phyloP scores from a whole-genome alignment of 2,113 vertebrate genomes.

The Sorex araneus region DNA sequence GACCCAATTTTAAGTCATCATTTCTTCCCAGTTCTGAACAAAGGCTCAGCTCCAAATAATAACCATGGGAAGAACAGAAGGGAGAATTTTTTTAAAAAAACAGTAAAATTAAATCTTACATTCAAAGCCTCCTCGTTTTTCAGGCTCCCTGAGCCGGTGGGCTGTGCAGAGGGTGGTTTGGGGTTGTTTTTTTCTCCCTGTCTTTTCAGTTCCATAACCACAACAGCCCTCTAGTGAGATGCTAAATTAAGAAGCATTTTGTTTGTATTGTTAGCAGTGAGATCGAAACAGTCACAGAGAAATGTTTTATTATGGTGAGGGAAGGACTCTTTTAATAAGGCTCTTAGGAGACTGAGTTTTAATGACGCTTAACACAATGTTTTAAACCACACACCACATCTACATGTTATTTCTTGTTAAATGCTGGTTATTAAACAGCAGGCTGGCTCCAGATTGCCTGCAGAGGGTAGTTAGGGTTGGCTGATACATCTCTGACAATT shows the following conservation, averaged over 20 bases:
- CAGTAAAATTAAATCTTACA: conserved; percentile 56
- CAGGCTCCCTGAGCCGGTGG: conserved; percentile 62
- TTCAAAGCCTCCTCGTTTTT: conserved; percentile 42
- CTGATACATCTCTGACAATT: conserved; percentile 85
- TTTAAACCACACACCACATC: conserved; percentile 85
- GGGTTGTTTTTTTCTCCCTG: conserved; percentile 35
- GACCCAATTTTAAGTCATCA: not conserved
- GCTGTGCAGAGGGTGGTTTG: conserved; percentile 55
- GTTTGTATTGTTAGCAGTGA: conserved; percentile 86
- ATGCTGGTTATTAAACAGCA: conserved; percentile 89
- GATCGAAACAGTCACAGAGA: conserved; percentile 88
- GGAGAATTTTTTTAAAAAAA: not conserved
- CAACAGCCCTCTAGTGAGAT: conserved; percentile 68
- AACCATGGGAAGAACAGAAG: not conserved
- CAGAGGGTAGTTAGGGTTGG: conserved; percentile 84
- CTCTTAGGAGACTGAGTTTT: conserved; percentile 87
- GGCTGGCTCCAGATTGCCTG: conserved; percentile 87
- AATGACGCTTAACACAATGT: conserved; percentile 87
- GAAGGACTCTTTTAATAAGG: conserved; percentile 85
- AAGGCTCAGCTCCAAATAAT: conserved; percentile 15
- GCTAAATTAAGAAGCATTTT: conserved; percentile 87
- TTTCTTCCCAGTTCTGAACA: not conserved
- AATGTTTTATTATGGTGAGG: conserved; percentile 86
- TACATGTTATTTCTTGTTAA: conserved; percentile 87
- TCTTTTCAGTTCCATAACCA: conserved; percentile 78